These are phyloP conservation scores for Leptinotarsa juncta DNA, from an alignment of 2,888 invertebrate species.

Conservation along the genomic window DNA sequence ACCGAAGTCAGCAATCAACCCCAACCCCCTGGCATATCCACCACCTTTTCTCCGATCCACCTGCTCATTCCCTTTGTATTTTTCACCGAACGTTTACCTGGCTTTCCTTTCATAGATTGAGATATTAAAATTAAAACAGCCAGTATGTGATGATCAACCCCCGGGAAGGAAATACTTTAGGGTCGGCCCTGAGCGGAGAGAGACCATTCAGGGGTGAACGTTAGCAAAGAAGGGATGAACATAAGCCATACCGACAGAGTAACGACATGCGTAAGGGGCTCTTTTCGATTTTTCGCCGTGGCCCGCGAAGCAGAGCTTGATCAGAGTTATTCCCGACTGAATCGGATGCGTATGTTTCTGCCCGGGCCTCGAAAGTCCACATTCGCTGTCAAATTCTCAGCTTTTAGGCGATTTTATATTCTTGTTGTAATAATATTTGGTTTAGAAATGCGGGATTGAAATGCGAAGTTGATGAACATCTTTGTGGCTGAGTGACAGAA, in stretches of 20 bases:
- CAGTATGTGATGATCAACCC: slow-evolving; percentile 16
- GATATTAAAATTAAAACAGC: slow-evolving; percentile 24
- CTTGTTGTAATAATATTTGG: slow-evolving; percentile 45
- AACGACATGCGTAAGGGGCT: slow-evolving; percentile 53
- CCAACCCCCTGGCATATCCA: neutral
- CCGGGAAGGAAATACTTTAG: slow-evolving; percentile 30
- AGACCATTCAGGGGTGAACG: slow-evolving; percentile 56
- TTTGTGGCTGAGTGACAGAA: neutral
- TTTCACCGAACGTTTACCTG: slow-evolving; percentile 1
- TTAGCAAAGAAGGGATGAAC: slow-evolving; percentile 61
- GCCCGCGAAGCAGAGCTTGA: slow-evolving; percentile 35
- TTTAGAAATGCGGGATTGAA: slow-evolving; percentile 41
- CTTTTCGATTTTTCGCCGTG: slow-evolving; percentile 45
- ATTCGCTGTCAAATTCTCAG: slow-evolving; percentile 56
- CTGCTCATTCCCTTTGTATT: neutral
- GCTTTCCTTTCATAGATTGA: slow-evolving; percentile 18
- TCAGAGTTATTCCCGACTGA: slow-evolving; percentile 28
- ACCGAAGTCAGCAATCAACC: no score
- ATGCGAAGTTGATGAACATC: slow-evolving; percentile 21
- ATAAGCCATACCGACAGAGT: slow-evolving; percentile 50
- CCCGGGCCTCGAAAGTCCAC: slow-evolving; percentile 56
- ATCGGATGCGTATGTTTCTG: slow-evolving; percentile 50
- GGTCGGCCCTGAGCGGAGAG: slow-evolving; percentile 54
- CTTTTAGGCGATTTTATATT: slow-evolving; percentile 51
- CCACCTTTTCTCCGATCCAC: neutral